Evolutionary conservation across 2,888 invertebrate species (phyloP), one percentile per base, ranked within the genome.

Genomic region (Spilosoma lubricipeda): DNA sequence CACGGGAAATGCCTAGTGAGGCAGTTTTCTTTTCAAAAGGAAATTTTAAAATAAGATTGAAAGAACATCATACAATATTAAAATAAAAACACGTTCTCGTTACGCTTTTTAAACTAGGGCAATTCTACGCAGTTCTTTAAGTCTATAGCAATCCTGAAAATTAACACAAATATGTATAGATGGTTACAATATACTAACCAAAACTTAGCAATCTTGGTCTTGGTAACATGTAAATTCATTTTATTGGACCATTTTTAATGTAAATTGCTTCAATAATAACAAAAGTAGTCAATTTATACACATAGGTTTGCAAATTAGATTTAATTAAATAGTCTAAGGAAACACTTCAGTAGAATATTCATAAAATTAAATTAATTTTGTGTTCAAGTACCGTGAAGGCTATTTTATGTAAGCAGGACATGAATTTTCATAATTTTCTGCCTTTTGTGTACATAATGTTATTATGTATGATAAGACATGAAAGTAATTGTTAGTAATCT

Each of bases 381-480:
- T 59, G 59, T 59, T 59, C 59, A 59, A 27, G 27, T 59, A 27
- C 59, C 27, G 59, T 59, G 59, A 27, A 59, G 59, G 27, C 15
- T 59, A 59, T 15, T 42, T 67, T 45, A 67, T 27, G 66, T 42
- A 42, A 66, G n/a, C 39, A 66, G n/a, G 36, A 42, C n/a, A 42
- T n/a, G 39, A 27, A 42, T 42, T 42, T 42, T 11, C 7, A 27
- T 13, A 67, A 42, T 1, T 13, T n/a, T 39, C 5, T 42, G n/a
- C 4, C n/a, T 42, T 67, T 11, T 39, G 39, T 42, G n/a, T 27
- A 56, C n/a, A 56, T 23, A 52, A 39, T 18, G 4, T 52, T 52
- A 52, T 56, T n/a, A n/a, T 20, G n/a, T n/a, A 56, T n/a, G n/a
- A 56, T 27, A 59, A 27, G 59, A 42, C 42, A 42, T 67, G 27